Evolutionary conservation across 2,113 vertebrate species (phyloP).

Genomic region (Alexandromys fortis): DNA sequence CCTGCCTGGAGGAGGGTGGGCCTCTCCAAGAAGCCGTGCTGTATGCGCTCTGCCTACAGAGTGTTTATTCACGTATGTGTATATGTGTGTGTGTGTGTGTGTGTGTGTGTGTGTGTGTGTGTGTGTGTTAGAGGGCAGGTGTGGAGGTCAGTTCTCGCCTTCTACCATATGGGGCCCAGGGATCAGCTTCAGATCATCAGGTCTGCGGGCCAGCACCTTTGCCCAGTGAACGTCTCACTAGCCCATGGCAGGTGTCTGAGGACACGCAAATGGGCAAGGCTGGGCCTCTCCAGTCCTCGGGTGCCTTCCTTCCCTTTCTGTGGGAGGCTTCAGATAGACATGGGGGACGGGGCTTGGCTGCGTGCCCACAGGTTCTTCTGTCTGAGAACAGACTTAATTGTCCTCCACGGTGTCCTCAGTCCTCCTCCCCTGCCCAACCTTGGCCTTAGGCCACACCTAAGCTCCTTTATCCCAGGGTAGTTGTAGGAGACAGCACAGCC

Average conservation of each 20-base stretch:
- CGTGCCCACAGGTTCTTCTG: neutral
- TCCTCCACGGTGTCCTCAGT: accelerated
- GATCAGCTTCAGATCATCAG: too few species aligned
- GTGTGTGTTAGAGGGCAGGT: neutral
- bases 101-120: neutral
- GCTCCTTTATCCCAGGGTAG: neutral
- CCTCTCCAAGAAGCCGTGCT: neutral
- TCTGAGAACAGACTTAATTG: neutral
- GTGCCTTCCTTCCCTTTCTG: neutral
- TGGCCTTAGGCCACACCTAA: neutral
- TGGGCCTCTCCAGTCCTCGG: neutral
- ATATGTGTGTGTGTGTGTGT: neutral
- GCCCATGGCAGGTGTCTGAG: neutral
- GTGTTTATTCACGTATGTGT: neutral
- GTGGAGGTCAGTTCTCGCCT: neutral
- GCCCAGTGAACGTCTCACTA: neutral
- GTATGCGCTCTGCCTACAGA: neutral
- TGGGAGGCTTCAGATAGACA: neutral
- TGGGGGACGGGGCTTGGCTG: neutral
- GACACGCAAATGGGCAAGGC: accelerated
- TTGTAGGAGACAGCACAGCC: neutral
- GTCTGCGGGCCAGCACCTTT: neutral
- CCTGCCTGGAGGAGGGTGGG: neutral
- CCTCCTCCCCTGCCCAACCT: neutral
- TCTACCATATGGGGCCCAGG: neutral